phyloP scores from a whole-genome alignment of 2,888 invertebrate species.

The Plusia festucae region DNA sequence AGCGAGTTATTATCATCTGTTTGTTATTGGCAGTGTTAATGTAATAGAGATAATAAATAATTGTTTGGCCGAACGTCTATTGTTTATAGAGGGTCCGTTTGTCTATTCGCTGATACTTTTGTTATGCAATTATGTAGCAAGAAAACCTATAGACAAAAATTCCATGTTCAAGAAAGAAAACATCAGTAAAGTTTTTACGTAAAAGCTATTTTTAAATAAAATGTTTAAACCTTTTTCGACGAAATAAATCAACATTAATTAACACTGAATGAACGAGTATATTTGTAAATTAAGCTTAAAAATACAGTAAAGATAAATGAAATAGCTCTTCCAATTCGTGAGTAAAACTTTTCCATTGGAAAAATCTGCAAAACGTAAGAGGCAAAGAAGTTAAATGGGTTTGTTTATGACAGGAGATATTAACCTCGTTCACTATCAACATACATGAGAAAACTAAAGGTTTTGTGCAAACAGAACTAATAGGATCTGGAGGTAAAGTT shows the following conservation, averaged over 20 bases:
- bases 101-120: conserved; percentile 5
- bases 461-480: conserved; percentile 1
- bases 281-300: too few species aligned
- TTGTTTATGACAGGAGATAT: background rate
- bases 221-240: too few species aligned
- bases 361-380: background rate
- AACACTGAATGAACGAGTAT: too few species aligned
- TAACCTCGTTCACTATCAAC: background rate
- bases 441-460: background rate
- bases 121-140: background rate
- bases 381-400: background rate
- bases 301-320: too few species aligned
- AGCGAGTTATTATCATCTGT: conserved; percentile 49
- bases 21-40: conserved; percentile 39
- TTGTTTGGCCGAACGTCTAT: conserved; percentile 29
- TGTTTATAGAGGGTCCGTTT: conserved; percentile 18
- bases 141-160: background rate
- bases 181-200: too few species aligned
- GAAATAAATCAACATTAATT: too few species aligned
- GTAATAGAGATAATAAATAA: conserved; percentile 33
- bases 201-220: too few species aligned
- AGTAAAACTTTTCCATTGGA: background rate
- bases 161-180: background rate
- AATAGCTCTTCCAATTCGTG: background rate
- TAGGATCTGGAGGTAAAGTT: background rate